Evolutionary conservation across 2,888 invertebrate genomes (phyloP), one percentile per base, ranked within the genome.

Genomic region (Acronicta aceris): DNA sequence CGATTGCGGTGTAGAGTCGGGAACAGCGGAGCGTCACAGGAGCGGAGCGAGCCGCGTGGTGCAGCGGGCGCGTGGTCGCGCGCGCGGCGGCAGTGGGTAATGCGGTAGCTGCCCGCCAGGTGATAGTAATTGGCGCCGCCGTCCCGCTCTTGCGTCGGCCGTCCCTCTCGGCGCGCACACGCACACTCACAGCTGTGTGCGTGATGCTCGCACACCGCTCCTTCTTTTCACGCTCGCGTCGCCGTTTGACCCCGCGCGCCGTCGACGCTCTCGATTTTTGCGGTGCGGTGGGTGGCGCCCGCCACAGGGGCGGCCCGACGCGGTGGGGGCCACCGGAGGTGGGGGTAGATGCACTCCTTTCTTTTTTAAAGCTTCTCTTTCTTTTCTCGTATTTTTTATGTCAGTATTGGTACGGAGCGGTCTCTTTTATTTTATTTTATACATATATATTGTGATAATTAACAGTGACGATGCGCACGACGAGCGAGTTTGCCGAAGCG

Each of bases 51-150:
- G 86, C 89, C 87, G 89, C 89, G 92, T 91, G 95, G 90, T 91
- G 95, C 95, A 95, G 94, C 92, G 89, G 89, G 90, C 94, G 94
- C 95, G 95, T 95, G 93, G 95, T 94, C 95, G 95, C 95, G 94
- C 95, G 95, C 95, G 93, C 93, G 94, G 93, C 94, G 93, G 91
- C 92, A 92, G 93, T 92, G 94, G 94, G 93, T 95, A 95, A 95
- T 95, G 95, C 95, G 95, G 95, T 95, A 95, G 95, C 95, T 94
- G 95, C 91, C 91, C 93, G 95, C 94, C 94, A 94, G 93, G 94
- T 95, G 95, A 95, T 94, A 95, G 95, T 95, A 95, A 95, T 95
- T 95, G 95, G 95, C 94, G 92, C 91, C 90, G 93, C 95, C 91
- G 95, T 95, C 95, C 92, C 85, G 84, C 87, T 89, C 87, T 90